Conservation (phyloP, 2,888 invertebrate genomes). For the Lumbricus terrestris region DNA sequence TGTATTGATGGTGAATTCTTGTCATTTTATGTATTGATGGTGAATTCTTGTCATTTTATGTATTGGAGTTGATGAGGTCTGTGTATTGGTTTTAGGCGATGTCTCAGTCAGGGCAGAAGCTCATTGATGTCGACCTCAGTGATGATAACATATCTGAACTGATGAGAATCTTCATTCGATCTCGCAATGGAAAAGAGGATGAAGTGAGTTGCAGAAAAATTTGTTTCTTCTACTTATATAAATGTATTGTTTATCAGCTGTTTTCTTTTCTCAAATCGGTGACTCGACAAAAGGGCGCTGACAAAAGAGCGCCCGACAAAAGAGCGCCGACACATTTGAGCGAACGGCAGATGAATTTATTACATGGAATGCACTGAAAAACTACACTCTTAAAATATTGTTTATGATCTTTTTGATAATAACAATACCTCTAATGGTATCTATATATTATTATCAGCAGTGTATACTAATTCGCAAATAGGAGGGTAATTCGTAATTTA, state of each 20-base stretch:
- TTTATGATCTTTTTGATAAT: too few species aligned
- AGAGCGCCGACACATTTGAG: too few species aligned
- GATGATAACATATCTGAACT: constrained; percentile 89
- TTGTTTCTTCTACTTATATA: neutral
- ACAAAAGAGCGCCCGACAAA: too few species aligned
- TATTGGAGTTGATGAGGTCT: neutral
- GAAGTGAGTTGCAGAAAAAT: constrained; percentile 43
- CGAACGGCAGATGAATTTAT: too few species aligned
- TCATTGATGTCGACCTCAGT: constrained; percentile 79
- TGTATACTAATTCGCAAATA: too few species aligned
- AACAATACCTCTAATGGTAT: too few species aligned
- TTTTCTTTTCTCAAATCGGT: too few species aligned
- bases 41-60: neutral
- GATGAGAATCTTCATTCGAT: constrained; percentile 83
- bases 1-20: neutral
- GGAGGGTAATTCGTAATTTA: too few species aligned
- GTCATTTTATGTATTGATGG: neutral
- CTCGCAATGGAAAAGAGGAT: constrained; percentile 63
- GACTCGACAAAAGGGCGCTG: too few species aligned
- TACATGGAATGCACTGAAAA: too few species aligned
- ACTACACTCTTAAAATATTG: too few species aligned
- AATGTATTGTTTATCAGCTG: neutral
- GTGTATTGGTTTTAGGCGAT: constrained; percentile 66
- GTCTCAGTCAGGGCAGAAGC: constrained; percentile 84
- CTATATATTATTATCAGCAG: too few species aligned